These are phyloP conservation scores for Drosophila mauritiana DNA, from an alignment of 1,140 invertebrate genomes.

Conservation along the genomic window DNA sequence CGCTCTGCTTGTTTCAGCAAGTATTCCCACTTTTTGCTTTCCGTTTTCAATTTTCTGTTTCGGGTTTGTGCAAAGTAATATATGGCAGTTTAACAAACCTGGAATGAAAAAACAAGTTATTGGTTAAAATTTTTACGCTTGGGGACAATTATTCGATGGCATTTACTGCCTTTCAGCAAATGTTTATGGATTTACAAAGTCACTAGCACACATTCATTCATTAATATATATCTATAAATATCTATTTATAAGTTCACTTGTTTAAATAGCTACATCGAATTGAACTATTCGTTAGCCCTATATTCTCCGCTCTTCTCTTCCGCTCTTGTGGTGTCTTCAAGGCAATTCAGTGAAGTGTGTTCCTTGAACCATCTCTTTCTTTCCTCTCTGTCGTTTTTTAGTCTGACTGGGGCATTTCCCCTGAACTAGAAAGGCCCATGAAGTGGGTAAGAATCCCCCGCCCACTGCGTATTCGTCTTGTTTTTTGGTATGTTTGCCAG, in stretches of 20 bases:
- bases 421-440: conserved; percentile 14
- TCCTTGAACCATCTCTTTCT: conserved; percentile 14
- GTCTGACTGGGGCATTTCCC: conserved; percentile 40
- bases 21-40: conserved; percentile 10
- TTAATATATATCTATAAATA: no score
- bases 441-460: conserved; percentile 10
- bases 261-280: conserved; percentile 13
- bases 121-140: conserved; percentile 13
- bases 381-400: conserved; percentile 51
- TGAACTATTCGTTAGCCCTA: conserved; percentile 9
- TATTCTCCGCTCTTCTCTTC: conserved; percentile 10
- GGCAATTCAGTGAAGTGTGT: conserved; percentile 51
- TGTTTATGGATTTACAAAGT: no score
- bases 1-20: conserved; percentile 22
- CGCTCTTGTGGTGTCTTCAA: conserved; percentile 29
- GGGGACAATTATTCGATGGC: neutral
- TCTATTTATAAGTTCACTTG: no score
- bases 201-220: no score
- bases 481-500: conserved; percentile 50
- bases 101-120: conserved; percentile 34
- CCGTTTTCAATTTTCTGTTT: neutral
- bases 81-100: conserved; percentile 52
- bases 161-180: no score
- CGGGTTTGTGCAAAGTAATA: conserved; percentile 8
- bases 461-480: conserved; percentile 27